These are phyloP conservation scores for Aphelenchoides fujianensis DNA, from an alignment of 1,140 invertebrate species.

Conservation along the genomic window DNA sequence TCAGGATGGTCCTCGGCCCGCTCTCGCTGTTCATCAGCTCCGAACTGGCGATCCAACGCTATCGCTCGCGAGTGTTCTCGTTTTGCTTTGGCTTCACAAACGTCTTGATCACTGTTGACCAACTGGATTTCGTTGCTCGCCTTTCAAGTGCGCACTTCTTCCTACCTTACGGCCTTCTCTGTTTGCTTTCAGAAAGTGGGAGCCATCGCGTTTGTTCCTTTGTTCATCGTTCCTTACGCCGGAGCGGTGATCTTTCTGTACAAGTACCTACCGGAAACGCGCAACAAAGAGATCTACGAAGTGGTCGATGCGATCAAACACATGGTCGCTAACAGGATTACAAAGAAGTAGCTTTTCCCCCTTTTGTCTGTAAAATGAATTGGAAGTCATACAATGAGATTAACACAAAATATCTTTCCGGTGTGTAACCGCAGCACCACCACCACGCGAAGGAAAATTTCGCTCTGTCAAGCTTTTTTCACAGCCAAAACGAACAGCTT, in stretches of 20 bases:
- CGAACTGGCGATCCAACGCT: not conserved
- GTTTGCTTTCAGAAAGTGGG: conserved; percentile 9
- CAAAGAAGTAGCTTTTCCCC: too few species aligned
- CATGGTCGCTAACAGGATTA: not conserved
- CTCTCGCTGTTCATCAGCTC: not conserved
- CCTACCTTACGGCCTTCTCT: too few species aligned
- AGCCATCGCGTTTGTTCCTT: not conserved
- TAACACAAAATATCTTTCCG: too few species aligned
- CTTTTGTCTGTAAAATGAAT: too few species aligned
- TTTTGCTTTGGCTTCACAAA: not conserved
- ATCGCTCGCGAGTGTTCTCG: not conserved
- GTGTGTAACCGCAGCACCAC: too few species aligned
- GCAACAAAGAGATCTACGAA: not conserved
- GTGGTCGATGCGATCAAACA: not conserved
- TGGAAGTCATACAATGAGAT: too few species aligned
- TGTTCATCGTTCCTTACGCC: not conserved
- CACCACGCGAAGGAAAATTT: too few species aligned
- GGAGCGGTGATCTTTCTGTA: not conserved
- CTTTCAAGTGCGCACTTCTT: too few species aligned
- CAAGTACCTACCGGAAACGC: not conserved
- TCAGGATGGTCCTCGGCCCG: not conserved
- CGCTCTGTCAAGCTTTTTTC: too few species aligned
- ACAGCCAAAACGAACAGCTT: too few species aligned
- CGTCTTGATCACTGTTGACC: not conserved
- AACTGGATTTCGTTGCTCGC: not conserved